These are phyloP conservation scores for Marcusenius ussheri DNA, from an alignment of 2,113 vertebrate species.

Conservation along the genomic window DNA sequence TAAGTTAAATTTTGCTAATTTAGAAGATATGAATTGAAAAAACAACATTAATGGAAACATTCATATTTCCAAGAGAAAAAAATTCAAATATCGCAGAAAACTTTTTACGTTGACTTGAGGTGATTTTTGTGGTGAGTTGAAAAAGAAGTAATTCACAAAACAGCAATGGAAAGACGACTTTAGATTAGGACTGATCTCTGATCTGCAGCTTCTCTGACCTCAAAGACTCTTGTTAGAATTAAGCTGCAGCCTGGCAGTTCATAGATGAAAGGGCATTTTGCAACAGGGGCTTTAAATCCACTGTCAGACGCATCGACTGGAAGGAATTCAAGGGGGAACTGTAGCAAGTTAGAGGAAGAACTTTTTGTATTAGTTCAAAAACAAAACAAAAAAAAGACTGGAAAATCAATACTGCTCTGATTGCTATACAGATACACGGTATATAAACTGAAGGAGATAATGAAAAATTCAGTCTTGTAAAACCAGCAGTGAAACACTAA, in stretches of 20 bases:
- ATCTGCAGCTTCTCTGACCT: background rate
- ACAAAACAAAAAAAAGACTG: background rate
- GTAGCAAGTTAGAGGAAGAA: background rate
- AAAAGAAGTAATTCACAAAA: background rate
- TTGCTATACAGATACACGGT: background rate
- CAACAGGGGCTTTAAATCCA: conserved; percentile 13
- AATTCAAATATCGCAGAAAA: background rate
- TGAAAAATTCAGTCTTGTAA: conserved; percentile 14
- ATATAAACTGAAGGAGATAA: background rate
- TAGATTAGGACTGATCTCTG: background rate
- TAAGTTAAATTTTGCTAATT: background rate
- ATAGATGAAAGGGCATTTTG: background rate
- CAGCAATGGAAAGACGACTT: background rate
- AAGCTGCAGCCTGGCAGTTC: background rate
- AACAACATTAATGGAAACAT: background rate
- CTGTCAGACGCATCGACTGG: background rate
- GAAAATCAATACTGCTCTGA: conserved; percentile 9
- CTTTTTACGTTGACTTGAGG: background rate
- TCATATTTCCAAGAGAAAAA: background rate
- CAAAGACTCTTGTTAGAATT: background rate
- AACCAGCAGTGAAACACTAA: background rate
- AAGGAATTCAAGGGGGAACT: conserved; percentile 7
- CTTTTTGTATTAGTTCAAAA: background rate
- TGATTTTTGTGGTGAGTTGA: background rate
- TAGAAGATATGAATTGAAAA: background rate